Evolutionary conservation across 2,113 vertebrate species (phyloP).

Genomic region (Melanotaenia duboulayi): DNA sequence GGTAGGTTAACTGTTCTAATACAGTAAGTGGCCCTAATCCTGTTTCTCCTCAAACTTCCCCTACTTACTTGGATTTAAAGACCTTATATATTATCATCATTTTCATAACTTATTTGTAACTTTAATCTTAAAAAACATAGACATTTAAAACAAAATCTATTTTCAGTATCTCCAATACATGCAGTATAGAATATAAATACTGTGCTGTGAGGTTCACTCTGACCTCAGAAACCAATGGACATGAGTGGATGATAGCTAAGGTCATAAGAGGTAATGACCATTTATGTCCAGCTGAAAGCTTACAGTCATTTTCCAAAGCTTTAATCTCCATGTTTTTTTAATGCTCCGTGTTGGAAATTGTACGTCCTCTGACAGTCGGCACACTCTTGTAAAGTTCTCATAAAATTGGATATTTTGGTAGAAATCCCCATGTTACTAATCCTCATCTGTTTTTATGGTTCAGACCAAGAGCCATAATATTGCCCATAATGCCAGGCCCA

Average conservation of each 20-base stretch:
- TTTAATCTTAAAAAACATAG: background rate
- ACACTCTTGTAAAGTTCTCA: background rate
- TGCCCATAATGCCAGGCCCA: background rate
- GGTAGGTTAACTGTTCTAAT: background rate
- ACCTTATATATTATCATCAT: background rate
- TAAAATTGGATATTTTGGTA: background rate
- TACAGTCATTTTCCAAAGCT: conserved; percentile 30
- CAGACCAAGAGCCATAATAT: background rate
- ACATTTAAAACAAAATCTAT: background rate
- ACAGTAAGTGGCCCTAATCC: too few species aligned
- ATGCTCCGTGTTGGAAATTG: conserved; percentile 32
- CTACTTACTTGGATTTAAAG: conserved; percentile 2
- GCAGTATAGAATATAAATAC: background rate
- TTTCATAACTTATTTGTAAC: background rate
- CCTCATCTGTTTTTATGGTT: conserved; percentile 38
- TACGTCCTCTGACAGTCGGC: conserved; percentile 7
- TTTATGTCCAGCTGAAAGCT: conserved; percentile 44
- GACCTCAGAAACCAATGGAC: background rate
- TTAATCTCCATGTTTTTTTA: conserved; percentile 42
- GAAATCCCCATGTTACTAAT: conserved; percentile 36
- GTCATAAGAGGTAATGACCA: conserved; percentile 10
- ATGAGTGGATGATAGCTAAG: background rate
- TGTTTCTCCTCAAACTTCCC: background rate
- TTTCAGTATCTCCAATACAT: background rate
- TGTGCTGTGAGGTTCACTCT: background rate